Evolutionary conservation across 2,888 invertebrate genomes (phyloP), one percentile per base, ranked within the genome.

Genomic region (Petrolisthes manimaculis): DNA sequence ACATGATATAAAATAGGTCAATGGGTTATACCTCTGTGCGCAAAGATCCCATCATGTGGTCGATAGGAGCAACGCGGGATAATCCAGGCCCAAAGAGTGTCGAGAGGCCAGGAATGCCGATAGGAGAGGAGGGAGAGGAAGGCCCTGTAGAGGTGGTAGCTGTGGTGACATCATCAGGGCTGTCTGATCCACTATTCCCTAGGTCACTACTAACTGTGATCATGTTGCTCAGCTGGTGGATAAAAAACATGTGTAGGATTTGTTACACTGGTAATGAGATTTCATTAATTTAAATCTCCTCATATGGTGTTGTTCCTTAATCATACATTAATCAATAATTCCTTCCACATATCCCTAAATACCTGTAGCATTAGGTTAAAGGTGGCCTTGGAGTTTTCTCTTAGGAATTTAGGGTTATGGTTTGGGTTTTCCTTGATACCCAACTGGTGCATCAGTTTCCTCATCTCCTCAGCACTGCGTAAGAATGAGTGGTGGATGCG

Each of bases 311-410:
- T 37, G 37, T 18, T 69, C 18, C 69, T 18, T 69, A 69, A 69
- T 69, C 4, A 69, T 77, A 24, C 24, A 3, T 14, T 77, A 5
- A 77, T 77, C 5, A 4, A 4, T 51, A 77, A 4, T 21, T 5
- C 12, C 0, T 77, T 77, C 24, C 79, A 51, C 3, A 4, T 54
- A 8, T 12, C 24, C 18, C 51, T 82, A 6, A 0, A 8, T 21
- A 89, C 90, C 88, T 90, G 89, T 71, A 90, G 77, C 88, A 90
- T 90, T 71, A 90, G 89, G 67, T 89, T 90, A 54, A 90, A 5
- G 37, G 88, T 86, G 14, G 86, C 83, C 81, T 90, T 90, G 61
- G 90, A 88, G 21, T 86, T 84, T 51, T 89, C 86, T 3, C 89
- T 80, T 18, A 90, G 84, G 86, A 90, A 90, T 37, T 61, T 83